phyloP scores from a whole-genome alignment of 2,797 vertebrate species.

The Setipinna tenuifilis region DNA sequence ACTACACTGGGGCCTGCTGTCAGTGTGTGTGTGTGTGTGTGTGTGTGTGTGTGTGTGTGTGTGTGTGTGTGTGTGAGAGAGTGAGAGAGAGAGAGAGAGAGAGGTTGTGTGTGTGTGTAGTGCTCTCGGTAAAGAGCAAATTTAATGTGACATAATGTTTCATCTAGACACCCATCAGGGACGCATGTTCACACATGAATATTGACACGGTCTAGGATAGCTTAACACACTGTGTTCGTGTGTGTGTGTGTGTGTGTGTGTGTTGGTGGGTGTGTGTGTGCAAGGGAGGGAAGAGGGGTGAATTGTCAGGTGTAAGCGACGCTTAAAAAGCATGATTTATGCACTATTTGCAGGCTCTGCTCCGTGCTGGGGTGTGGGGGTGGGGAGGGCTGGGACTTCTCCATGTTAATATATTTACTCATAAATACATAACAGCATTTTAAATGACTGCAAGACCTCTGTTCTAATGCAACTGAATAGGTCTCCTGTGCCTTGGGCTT shows the following conservation, averaged over 20 bases:
- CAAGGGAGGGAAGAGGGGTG: neutral
- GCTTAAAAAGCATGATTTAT: constrained; percentile 2
- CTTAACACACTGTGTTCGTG: too few species aligned
- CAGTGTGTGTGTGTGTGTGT: neutral
- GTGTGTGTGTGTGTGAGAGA: neutral
- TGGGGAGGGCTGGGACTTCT: neutral
- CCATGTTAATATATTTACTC: constrained; percentile 8
- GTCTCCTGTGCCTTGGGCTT: neutral
- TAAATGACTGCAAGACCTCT: neutral
- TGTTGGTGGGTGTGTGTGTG: too few species aligned
- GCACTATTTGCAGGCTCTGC: neutral
- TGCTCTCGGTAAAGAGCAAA: too few species aligned
- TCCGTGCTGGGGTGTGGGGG: neutral
- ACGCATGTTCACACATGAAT: too few species aligned
- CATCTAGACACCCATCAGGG: too few species aligned
- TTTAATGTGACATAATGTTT: too few species aligned
- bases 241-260: too few species aligned
- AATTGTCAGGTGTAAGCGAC: neutral
- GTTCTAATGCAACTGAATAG: neutral
- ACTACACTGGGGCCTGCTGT: neutral
- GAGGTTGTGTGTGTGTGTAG: neutral
- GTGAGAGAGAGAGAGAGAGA: too few species aligned
- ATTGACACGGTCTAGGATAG: too few species aligned
- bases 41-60: neutral
- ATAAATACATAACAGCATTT: constrained; percentile 22